Evolutionary conservation across 2,797 vertebrate genomes (phyloP).

Genomic region (Antrozous pallidus): DNA sequence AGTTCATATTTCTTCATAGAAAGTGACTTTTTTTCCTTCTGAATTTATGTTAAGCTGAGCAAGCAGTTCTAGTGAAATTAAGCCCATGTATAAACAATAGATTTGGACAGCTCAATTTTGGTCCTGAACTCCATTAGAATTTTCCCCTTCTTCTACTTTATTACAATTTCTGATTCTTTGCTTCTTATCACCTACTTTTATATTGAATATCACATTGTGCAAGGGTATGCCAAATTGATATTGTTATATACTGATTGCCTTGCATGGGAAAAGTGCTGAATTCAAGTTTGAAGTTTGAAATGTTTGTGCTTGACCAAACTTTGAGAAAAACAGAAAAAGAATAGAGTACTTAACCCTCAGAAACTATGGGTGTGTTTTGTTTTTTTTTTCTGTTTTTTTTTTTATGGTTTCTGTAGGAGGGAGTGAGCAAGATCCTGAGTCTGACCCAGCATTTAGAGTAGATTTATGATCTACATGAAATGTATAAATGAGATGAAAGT

Average conservation of each 20-base stretch:
- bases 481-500: background rate
- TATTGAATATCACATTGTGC: slow-evolving; percentile 33
- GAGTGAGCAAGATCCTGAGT: background rate
- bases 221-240: background rate
- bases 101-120: slow-evolving; percentile 65
- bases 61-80: slow-evolving; percentile 75
- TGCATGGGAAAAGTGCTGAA: slow-evolving; percentile 27
- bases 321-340: slow-evolving; percentile 12
- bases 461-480: background rate
- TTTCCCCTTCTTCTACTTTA: slow-evolving; percentile 49
- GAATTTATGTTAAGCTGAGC: slow-evolving; percentile 72
- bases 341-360: background rate
- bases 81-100: slow-evolving; percentile 69
- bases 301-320: slow-evolving; percentile 12
- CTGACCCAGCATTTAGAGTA: background rate
- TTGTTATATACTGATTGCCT: background rate
- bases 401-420: background rate
- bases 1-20: slow-evolving; percentile 69
- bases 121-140: slow-evolving; percentile 56
- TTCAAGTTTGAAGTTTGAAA: slow-evolving; percentile 52
- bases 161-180: slow-evolving; percentile 64
- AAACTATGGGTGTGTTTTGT: background rate
- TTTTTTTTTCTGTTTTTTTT: background rate
- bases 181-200: slow-evolving; percentile 48
- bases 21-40: background rate